phyloP scores from a whole-genome alignment of 2,797 vertebrate genomes.

The Capromys pilorides region DNA sequence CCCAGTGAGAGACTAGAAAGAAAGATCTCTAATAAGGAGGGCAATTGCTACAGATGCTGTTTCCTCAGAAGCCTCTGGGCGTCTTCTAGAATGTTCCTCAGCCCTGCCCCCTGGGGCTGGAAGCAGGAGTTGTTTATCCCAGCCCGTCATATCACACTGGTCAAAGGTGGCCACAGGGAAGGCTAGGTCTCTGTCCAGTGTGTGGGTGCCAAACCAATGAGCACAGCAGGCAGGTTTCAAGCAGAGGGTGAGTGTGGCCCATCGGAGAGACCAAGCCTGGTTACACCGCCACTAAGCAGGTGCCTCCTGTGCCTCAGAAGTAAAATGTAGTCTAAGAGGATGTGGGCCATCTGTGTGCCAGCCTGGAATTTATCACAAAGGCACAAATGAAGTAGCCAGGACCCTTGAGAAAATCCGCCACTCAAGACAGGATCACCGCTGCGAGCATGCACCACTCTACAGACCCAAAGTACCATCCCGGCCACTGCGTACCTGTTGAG shows the following conservation, averaged over 20 bases:
- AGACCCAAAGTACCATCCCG: background rate
- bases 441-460: background rate
- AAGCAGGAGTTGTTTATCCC: background rate
- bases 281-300: accelerated
- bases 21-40: background rate
- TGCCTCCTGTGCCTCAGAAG: no score
- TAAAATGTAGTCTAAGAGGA: background rate
- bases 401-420: background rate
- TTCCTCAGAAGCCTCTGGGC: background rate
- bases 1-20: background rate
- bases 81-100: conserved; percentile 18
- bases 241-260: background rate
- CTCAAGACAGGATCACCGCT: no score
- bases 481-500: background rate
- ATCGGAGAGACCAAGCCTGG: accelerated
- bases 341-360: accelerated
- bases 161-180: background rate
- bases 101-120: background rate
- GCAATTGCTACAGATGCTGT: background rate
- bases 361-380: background rate
- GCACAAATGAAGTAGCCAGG: background rate
- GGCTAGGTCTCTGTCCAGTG: background rate
- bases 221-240: background rate
- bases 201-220: no score
- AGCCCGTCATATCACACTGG: accelerated